Percentiles rank a stretch among this genome's conserved stretches.
Conservation (phyloP, 2,888 invertebrate genomes). For the Netelia virgata region DNA sequence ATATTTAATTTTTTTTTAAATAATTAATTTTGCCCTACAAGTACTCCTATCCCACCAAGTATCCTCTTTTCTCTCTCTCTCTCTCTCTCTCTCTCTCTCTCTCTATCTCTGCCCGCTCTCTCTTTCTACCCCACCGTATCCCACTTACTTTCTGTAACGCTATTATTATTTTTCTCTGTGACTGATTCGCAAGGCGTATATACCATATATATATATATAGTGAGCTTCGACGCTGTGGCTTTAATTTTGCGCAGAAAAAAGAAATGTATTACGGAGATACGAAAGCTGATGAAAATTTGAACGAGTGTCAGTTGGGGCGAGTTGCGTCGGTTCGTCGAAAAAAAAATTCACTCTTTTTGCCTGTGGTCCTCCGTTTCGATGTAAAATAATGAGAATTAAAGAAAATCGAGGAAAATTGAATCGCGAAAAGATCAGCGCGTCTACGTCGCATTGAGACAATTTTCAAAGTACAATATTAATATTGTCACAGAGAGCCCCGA, state of each 20-base stretch:
- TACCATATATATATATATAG: too few relatives aligned
- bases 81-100: constrained; percentile 55
- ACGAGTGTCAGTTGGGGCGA: constrained; percentile 74
- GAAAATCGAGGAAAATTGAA: constrained; percentile 25
- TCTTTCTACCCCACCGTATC: constrained; percentile 47
- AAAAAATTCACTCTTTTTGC: constrained; percentile 10
- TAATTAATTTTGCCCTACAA: constrained; percentile 11
- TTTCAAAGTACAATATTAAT: constrained; percentile 26
- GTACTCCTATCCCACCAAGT: constrained; percentile 15
- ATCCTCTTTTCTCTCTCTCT: constrained; percentile 31
- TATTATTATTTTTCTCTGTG: constrained; percentile 44
- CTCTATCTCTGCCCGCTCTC: constrained; percentile 36
- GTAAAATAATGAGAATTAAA: not conserved
- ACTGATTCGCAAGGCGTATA: constrained; percentile 40
- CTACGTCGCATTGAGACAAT: constrained; percentile 6
- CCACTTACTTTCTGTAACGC: constrained; percentile 19
- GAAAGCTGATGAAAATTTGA: constrained; percentile 42
- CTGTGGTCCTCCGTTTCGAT: not conserved
- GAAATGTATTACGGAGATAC: constrained; percentile 25
- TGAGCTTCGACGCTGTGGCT: constrained; percentile 53
- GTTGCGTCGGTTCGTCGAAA: constrained; percentile 63
- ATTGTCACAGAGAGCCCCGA: constrained; percentile 54
- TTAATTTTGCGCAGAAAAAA: constrained; percentile 33
- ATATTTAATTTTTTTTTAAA: constrained; percentile 10
- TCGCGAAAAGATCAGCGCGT: not conserved